Conservation (phyloP, 2,888 invertebrate species). For the Leptinotarsa rubiginosa region DNA sequence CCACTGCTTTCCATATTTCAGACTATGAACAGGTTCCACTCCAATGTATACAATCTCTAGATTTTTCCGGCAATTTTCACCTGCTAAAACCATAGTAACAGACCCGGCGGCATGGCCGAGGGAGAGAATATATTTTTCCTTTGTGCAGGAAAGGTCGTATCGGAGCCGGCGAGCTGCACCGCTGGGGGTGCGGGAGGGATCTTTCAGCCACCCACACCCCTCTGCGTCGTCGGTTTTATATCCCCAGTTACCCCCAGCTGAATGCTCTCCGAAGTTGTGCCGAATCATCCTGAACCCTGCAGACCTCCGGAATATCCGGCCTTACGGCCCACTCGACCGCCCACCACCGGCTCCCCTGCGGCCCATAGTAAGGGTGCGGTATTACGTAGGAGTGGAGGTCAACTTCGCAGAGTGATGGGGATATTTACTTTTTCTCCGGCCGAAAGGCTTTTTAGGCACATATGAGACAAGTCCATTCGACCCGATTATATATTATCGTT, state of each 20-base stretch:
- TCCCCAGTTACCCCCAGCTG: slow-evolving; percentile 57
- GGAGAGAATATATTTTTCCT: slow-evolving; percentile 56
- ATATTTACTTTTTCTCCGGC: slow-evolving; percentile 13
- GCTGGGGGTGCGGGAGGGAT: slow-evolving; percentile 30
- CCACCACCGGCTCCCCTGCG: slow-evolving; percentile 23
- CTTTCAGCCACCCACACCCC: slow-evolving; percentile 6
- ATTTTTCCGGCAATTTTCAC: slow-evolving; percentile 31
- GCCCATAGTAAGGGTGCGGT: slow-evolving; percentile 22
- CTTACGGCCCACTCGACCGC: slow-evolving; percentile 48
- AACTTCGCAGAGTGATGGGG: slow-evolving; percentile 16
- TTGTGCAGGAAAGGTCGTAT: slow-evolving; percentile 56
- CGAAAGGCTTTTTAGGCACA: slow-evolving; percentile 3
- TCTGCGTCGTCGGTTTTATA: slow-evolving; percentile 58
- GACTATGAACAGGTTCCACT: not conserved
- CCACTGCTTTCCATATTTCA: not conserved
- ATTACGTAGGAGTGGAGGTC: slow-evolving; percentile 21
- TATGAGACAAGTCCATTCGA: not conserved
- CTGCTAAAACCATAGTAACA: slow-evolving; percentile 57
- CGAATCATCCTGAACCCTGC: slow-evolving; percentile 65
- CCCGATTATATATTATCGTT: not conserved
- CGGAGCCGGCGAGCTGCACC: slow-evolving; percentile 39
- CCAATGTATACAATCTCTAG: not conserved
- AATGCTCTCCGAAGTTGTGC: slow-evolving; percentile 64
- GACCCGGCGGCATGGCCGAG: slow-evolving; percentile 35
- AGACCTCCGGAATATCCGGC: slow-evolving; percentile 59